phyloP scores from a whole-genome alignment of 2,888 invertebrate species.

The Melanargia galathea region DNA sequence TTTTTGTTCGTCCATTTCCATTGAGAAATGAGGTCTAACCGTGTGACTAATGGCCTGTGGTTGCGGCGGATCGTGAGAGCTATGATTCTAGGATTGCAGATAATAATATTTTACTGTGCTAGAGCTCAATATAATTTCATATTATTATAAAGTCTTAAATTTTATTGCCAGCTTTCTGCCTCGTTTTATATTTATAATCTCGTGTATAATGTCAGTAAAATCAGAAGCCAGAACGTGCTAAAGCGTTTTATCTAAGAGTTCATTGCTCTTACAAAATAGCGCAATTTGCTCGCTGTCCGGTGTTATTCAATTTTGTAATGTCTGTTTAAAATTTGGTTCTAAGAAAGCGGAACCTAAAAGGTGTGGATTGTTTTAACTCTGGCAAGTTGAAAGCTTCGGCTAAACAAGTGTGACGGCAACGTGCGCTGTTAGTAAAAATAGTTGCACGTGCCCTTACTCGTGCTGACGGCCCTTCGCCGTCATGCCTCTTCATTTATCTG shows the following conservation, averaged over 20 bases:
- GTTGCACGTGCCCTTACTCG: slow-evolving; percentile 56
- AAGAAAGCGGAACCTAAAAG: slow-evolving; percentile 40
- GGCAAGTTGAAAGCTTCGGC: slow-evolving; percentile 44
- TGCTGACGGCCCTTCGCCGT: slow-evolving; percentile 49
- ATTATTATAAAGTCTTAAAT: slow-evolving; percentile 25
- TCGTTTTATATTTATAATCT: slow-evolving; percentile 27
- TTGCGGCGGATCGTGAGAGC: slow-evolving; percentile 58
- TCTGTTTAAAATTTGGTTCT: slow-evolving; percentile 34
- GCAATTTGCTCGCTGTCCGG: slow-evolving; percentile 30
- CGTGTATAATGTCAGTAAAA: slow-evolving; percentile 31
- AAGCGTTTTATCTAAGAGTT: slow-evolving; percentile 34
- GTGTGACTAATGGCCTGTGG: slow-evolving; percentile 61
- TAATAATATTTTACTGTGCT: slow-evolving; percentile 44
- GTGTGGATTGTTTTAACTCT: slow-evolving; percentile 44
- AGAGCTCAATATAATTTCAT: slow-evolving; percentile 33
- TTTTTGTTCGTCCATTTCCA: slow-evolving; percentile 35
- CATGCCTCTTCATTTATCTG: slow-evolving; percentile 55
- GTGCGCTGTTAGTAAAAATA: slow-evolving; percentile 56
- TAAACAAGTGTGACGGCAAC: slow-evolving; percentile 43
- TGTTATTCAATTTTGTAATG: slow-evolving; percentile 29
- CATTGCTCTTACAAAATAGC: slow-evolving; percentile 32
- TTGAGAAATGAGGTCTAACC: slow-evolving; percentile 43
- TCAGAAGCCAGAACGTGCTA: slow-evolving; percentile 35
- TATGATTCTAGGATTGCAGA: slow-evolving; percentile 52
- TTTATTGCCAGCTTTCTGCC: slow-evolving; percentile 23